phyloP scores from a whole-genome alignment of 2,113 vertebrate species.

The Struthidea cinerea region DNA sequence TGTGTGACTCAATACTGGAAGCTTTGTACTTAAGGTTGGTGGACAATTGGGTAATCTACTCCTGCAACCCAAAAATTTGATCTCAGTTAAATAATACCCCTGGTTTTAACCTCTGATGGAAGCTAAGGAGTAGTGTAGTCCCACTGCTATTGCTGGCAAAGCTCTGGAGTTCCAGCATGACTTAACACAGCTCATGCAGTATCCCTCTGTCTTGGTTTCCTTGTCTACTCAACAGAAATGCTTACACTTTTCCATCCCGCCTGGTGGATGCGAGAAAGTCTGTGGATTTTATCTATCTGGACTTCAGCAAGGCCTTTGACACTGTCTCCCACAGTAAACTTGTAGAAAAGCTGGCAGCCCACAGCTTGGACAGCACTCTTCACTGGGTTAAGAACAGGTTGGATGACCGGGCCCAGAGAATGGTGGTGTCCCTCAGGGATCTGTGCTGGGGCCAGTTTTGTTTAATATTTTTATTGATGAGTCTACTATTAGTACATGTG shows the following conservation, averaged over 20 bases:
- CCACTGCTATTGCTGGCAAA: not conserved
- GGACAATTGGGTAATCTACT: not conserved
- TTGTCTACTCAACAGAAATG: not conserved
- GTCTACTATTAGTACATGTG: too few species aligned
- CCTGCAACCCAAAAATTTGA: not conserved
- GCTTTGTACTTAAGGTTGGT: not conserved
- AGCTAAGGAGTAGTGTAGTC: not conserved
- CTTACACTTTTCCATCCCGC: not conserved
- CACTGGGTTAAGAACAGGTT: too few species aligned
- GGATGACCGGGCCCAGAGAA: too few species aligned
- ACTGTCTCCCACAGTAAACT: too few species aligned
- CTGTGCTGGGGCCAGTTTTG: too few species aligned
- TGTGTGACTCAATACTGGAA: not conserved
- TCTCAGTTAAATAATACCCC: not conserved
- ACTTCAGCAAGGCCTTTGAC: too few species aligned
- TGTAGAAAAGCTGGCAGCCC: too few species aligned
- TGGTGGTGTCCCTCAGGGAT: too few species aligned
- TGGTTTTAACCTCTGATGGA: not conserved
- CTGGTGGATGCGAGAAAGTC: too few species aligned
- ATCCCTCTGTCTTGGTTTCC: not conserved
- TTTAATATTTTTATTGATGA: too few species aligned
- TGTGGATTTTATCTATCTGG: too few species aligned
- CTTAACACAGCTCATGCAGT: not conserved
- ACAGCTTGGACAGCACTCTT: too few species aligned
- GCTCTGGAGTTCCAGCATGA: not conserved